Evolutionary conservation across 2,797 vertebrate genomes (phyloP).

Genomic region (Tachyglossus aculeatus): DNA sequence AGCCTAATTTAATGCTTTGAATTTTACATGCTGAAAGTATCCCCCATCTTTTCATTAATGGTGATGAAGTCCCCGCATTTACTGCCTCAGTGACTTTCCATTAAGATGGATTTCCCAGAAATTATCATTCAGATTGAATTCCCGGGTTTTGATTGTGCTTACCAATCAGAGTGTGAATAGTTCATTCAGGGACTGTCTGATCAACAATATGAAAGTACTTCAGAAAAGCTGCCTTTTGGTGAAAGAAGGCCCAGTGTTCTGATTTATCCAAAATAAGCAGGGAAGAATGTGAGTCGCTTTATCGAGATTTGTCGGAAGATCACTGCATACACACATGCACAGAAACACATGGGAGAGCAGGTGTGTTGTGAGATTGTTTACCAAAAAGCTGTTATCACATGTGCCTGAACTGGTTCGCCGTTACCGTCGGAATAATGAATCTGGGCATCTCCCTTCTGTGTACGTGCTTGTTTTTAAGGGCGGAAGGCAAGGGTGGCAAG

Average conservation of each 20-base stretch:
- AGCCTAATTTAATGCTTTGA: conserved; percentile 35
- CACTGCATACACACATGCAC: conserved; percentile 14
- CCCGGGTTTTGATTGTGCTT: conserved; percentile 55
- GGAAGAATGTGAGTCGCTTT: conserved; percentile 46
- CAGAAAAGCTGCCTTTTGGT: conserved; percentile 30
- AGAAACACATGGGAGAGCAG: conserved; percentile 12
- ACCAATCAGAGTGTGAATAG: conserved; percentile 71
- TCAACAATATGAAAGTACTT: conserved; percentile 41
- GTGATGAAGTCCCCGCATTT: conserved; percentile 44
- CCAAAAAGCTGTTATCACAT: conserved; percentile 54
- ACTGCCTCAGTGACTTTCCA: conserved; percentile 62
- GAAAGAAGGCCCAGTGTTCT: conserved; percentile 10
- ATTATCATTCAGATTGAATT: conserved; percentile 72
- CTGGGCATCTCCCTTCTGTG: conserved; percentile 55
- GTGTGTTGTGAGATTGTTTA: conserved; percentile 57
- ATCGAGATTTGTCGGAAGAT: conserved; percentile 49
- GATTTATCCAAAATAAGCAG: conserved; percentile 51
- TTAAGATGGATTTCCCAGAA: conserved; percentile 70
- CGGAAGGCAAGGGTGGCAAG: conserved; percentile 80
- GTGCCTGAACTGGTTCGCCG: conserved; percentile 60
- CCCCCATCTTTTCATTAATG: conserved; percentile 38
- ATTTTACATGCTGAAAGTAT: conserved; percentile 37
- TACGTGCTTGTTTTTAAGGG: conserved; percentile 72
- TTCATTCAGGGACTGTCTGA: conserved; percentile 51
- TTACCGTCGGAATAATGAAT: conserved; percentile 56